Evolutionary conservation across 2,888 invertebrate species (phyloP).

Genomic region (Parnassius orleans): DNA sequence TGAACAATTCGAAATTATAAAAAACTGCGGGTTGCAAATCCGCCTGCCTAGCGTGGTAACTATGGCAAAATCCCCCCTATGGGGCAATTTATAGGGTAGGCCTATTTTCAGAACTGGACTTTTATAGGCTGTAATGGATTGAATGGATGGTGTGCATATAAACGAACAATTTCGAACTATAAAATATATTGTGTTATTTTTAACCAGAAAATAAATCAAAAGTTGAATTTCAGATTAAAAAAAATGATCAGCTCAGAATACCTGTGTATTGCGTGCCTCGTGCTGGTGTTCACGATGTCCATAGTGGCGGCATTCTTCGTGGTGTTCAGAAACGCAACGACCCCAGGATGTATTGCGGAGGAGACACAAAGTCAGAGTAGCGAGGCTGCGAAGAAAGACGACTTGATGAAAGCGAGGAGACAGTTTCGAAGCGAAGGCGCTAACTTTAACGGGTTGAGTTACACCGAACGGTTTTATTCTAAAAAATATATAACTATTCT

Average conservation of each 20-base stretch:
- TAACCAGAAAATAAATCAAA: no score
- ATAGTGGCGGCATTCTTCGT: slow-evolving; percentile 18
- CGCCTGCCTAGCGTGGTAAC: no score
- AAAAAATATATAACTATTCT: no score
- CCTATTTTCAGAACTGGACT: no score
- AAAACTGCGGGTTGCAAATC: no score
- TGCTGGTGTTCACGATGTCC: slow-evolving; percentile 13
- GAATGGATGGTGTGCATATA: no score
- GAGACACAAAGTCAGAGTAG: neutral
- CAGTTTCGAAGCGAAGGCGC: slow-evolving; percentile 23
- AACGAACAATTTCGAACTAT: no score
- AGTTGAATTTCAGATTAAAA: slow-evolving; percentile 31
- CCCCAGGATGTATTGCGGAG: neutral
- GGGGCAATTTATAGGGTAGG: no score
- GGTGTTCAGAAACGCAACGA: slow-evolving; percentile 10
- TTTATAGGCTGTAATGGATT: no score
- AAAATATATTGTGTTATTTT: no score
- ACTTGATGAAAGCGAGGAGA: slow-evolving; percentile 14
- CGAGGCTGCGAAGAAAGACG: neutral
- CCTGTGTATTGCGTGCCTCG: slow-evolving; percentile 20
- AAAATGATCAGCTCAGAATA: slow-evolving; percentile 35
- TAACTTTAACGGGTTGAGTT: slow-evolving; percentile 1
- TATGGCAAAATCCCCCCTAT: no score
- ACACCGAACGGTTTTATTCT: neutral
- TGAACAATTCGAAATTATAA: no score